Conservation (phyloP, 2,888 invertebrate species). For the Pharmacophagus antenor region DNA sequence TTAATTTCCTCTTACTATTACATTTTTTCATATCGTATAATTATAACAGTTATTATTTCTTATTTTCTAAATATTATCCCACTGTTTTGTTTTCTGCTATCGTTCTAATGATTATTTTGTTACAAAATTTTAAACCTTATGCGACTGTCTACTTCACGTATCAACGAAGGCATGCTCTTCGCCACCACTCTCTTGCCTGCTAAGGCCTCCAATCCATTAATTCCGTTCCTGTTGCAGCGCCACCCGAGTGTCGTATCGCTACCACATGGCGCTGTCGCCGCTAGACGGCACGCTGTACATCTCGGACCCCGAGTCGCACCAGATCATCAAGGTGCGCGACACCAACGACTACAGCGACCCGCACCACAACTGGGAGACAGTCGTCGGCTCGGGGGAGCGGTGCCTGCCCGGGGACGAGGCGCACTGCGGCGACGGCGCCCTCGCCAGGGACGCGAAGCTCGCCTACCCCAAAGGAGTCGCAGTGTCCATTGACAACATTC, state of each 20-base stretch:
- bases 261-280: conserved; percentile 97
- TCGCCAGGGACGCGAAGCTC: conserved; percentile 95
- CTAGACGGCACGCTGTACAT: conserved; percentile 96
- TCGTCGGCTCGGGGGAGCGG: conserved; percentile 96
- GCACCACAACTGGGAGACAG: conserved; percentile 96
- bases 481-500: conserved; percentile 93
- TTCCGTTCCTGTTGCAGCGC: conserved; percentile 88
- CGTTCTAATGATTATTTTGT: too few species aligned
- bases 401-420: conserved; percentile 96
- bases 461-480: conserved; percentile 98
- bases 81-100: too few species aligned
- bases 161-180: too few species aligned
- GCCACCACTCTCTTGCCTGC: too few species aligned
- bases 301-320: conserved; percentile 97
- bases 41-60: too few species aligned
- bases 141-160: too few species aligned
- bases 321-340: conserved; percentile 93
- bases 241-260: conserved; percentile 96
- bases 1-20: too few species aligned
- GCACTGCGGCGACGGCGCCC: conserved; percentile 96
- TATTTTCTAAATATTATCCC: too few species aligned
- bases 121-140: too few species aligned
- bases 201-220: too few species aligned
- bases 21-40: too few species aligned
- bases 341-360: conserved; percentile 91